Conservation (phyloP, 2,113 vertebrate genomes). For the Salvelinus alpinus region DNA sequence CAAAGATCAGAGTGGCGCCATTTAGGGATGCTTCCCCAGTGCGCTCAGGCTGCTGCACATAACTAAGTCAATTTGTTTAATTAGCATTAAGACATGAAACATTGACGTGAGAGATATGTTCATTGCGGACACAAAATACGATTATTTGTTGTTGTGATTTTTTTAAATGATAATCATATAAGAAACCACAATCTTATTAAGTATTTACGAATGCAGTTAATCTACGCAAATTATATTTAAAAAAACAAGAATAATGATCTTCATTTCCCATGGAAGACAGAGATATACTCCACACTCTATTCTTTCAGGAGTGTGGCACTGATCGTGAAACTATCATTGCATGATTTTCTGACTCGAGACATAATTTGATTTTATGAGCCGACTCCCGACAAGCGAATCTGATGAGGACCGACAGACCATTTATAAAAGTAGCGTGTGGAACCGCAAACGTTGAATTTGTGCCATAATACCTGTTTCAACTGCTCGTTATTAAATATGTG, state of each 20-base stretch:
- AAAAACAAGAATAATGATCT: too few relatives aligned
- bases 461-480: constrained; percentile 40
- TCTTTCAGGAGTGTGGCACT: background rate
- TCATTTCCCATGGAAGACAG: too few relatives aligned
- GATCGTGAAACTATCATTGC: constrained; percentile 14
- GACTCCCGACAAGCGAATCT: constrained; percentile 56
- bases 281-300: too few relatives aligned
- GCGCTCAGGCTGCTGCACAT: constrained; percentile 32
- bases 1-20: constrained; percentile 46
- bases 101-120: background rate
- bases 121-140: too few relatives aligned
- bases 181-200: too few relatives aligned
- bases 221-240: too few relatives aligned
- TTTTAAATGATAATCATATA: too few relatives aligned
- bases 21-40: constrained; percentile 46
- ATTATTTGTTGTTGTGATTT: too few relatives aligned
- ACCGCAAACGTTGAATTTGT: constrained; percentile 52
- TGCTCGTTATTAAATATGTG: constrained; percentile 41
- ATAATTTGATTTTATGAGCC: constrained; percentile 63
- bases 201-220: too few relatives aligned
- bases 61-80: constrained; percentile 36
- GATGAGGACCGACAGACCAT: constrained; percentile 62
- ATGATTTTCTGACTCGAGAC: constrained; percentile 50
- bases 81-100: constrained; percentile 13
- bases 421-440: constrained; percentile 56